phyloP scores from a whole-genome alignment of 2,888 invertebrate genomes.

The Corbicula japonica region DNA sequence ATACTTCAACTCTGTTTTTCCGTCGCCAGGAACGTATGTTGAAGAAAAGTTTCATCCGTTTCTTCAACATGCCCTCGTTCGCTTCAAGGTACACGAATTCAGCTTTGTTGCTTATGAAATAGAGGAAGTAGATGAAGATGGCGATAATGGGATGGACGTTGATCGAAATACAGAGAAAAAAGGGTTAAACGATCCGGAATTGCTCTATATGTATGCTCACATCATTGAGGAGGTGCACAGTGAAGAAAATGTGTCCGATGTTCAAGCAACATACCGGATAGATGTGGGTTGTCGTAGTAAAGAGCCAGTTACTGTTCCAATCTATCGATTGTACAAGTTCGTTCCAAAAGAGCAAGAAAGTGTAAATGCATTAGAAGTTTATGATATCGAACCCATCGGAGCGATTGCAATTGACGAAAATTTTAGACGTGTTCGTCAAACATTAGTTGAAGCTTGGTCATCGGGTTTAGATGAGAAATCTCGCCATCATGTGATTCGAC shows the following conservation, averaged over 20 bases:
- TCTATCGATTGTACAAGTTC: conserved; percentile 40
- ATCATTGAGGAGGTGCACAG: background rate
- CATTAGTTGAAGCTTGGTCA: conserved; percentile 42
- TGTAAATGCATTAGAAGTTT: conserved; percentile 14
- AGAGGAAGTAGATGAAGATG: conserved; percentile 23
- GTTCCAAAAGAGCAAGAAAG: conserved; percentile 8
- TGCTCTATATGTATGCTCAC: conserved; percentile 20
- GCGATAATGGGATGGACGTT: too few species aligned
- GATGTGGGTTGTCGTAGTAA: conserved; percentile 12
- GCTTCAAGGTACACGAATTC: conserved; percentile 49
- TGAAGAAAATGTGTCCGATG: too few species aligned
- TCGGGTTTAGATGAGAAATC: conserved; percentile 30
- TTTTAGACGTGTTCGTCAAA: conserved; percentile 34
- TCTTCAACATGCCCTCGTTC: conserved; percentile 37
- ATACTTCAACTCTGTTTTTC: conserved; percentile 29
- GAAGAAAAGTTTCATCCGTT: conserved; percentile 52
- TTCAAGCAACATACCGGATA: conserved; percentile 12
- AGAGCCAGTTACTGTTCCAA: conserved; percentile 17
- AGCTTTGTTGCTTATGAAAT: conserved; percentile 51
- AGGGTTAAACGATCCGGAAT: background rate
- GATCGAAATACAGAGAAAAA: too few species aligned
- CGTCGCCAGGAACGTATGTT: conserved; percentile 58
- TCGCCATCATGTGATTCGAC: conserved; percentile 47
- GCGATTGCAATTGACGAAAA: conserved; percentile 49
- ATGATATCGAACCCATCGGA: conserved; percentile 33